Conservation (phyloP, 2,888 invertebrate species). For the Callosobruchus maculatus region DNA sequence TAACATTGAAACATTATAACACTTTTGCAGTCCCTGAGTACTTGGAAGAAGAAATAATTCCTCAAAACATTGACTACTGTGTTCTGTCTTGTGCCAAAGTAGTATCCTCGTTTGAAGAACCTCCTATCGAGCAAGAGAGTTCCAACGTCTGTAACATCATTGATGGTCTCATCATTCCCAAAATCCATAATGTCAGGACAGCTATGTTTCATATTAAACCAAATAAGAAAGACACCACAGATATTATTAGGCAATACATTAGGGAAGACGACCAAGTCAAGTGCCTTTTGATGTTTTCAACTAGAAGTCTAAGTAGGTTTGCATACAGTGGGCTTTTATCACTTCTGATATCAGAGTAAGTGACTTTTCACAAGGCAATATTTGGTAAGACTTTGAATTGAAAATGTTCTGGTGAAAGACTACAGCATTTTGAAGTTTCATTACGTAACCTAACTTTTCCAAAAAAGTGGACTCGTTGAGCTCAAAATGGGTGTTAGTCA, state of each 20-base stretch:
- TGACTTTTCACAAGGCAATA: slow-evolving; percentile 3
- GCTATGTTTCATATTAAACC: slow-evolving; percentile 34
- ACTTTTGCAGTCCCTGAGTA: slow-evolving; percentile 35
- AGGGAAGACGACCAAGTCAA: slow-evolving; percentile 29
- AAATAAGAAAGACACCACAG: slow-evolving; percentile 19
- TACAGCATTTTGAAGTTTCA: too few relatives aligned
- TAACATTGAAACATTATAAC: too few relatives aligned
- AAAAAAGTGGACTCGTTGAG: too few relatives aligned
- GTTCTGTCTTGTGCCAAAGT: slow-evolving; percentile 35
- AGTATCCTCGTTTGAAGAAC: slow-evolving; percentile 29
- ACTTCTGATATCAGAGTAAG: slow-evolving; percentile 30
- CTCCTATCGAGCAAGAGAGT: slow-evolving; percentile 16
- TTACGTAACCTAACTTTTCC: too few relatives aligned
- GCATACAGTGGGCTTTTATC: slow-evolving; percentile 22
- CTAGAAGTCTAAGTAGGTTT: slow-evolving; percentile 20
- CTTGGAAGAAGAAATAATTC: slow-evolving; percentile 34
- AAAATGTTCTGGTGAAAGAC: too few relatives aligned
- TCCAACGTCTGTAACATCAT: slow-evolving; percentile 18
- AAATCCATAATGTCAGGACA: slow-evolving; percentile 35
- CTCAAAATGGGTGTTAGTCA: too few relatives aligned
- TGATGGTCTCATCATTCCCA: slow-evolving; percentile 36
- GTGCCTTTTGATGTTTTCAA: slow-evolving; percentile 34
- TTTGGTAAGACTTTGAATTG: too few relatives aligned
- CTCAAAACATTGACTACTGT: slow-evolving; percentile 31
- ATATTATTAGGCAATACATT: slow-evolving; percentile 18